A percentile compares a stretch with the other conserved stretches of the same genome.
These are phyloP conservation scores for Apocheima hispidaria DNA, from an alignment of 2,888 invertebrate genomes.

Conservation along the genomic window DNA sequence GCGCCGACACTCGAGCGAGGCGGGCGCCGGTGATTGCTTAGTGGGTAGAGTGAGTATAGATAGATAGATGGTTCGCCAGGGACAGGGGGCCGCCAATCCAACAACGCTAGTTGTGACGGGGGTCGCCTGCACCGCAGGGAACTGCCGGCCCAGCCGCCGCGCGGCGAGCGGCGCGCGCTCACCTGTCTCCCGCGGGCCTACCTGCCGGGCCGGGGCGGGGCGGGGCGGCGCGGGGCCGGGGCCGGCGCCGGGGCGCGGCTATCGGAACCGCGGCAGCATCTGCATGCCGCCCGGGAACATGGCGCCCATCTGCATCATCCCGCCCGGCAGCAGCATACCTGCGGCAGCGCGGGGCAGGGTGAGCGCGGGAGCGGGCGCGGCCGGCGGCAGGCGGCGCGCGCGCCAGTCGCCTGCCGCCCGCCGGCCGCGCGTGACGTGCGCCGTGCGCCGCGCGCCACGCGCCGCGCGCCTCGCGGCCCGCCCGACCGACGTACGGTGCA, in stretches of 20 bases:
- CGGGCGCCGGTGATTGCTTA: neutral
- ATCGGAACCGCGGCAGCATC: slow-evolving; percentile 95
- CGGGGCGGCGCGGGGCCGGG: slow-evolving; percentile 49
- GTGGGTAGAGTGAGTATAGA: neutral
- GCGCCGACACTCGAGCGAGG: slow-evolving; percentile 13
- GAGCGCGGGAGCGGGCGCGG: slow-evolving; percentile 39
- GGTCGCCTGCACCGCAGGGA: slow-evolving; percentile 84
- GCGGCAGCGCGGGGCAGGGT: slow-evolving; percentile 56
- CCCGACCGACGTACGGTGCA: slow-evolving; percentile 56
- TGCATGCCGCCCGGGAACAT: slow-evolving; percentile 83
- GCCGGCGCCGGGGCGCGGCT: slow-evolving; percentile 69
- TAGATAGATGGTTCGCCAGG: slow-evolving; percentile 49
- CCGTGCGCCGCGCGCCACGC: neutral
- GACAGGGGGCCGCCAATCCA: slow-evolving; percentile 86
- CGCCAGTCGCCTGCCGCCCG: slow-evolving; percentile 62
- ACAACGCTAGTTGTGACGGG: slow-evolving; percentile 83
- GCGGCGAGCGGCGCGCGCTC: slow-evolving; percentile 58
- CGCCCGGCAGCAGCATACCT: slow-evolving; percentile 83
- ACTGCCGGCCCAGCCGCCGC: slow-evolving; percentile 83
- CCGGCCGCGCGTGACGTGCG: slow-evolving; percentile 35
- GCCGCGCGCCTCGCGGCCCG: neutral
- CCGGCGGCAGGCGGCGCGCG: slow-evolving; percentile 53
- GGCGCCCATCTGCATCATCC: slow-evolving; percentile 77
- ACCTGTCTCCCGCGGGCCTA: slow-evolving; percentile 60
- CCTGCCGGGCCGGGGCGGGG: slow-evolving; percentile 53